phyloP scores from a whole-genome alignment of 2,113 vertebrate species.

The Nothobranchius furzeri region DNA sequence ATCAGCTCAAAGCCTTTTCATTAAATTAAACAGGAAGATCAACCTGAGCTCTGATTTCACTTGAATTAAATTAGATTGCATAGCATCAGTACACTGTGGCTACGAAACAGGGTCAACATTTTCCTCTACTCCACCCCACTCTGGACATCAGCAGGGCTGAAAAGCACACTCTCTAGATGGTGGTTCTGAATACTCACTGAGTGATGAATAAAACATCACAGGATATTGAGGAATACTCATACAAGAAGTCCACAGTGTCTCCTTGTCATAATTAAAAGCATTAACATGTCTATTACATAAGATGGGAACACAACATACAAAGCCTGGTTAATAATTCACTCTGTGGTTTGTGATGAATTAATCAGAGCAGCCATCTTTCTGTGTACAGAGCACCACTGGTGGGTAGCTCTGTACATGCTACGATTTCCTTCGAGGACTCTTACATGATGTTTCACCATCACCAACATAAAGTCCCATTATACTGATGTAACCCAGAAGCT shows the following conservation, averaged over 20 bases:
- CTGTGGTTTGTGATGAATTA: conserved; percentile 67
- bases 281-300: conserved; percentile 68
- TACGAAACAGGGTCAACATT: conserved; percentile 57
- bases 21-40: conserved; percentile 9
- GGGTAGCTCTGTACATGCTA: conserved; percentile 6
- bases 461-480: conserved; percentile 1
- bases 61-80: conserved; percentile 31
- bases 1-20: conserved; percentile 3
- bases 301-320: conserved; percentile 64
- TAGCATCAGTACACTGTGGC: not conserved
- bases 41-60: conserved; percentile 19
- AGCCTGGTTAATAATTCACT: conserved; percentile 69
- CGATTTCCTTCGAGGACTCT: conserved; percentile 13
- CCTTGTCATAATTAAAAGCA: conserved; percentile 60
- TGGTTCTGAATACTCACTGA: conserved; percentile 18
- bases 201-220: conserved; percentile 70
- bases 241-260: conserved; percentile 44
- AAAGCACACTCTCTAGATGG: conserved; percentile 10
- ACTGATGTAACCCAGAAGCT: too few relatives aligned
- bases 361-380: conserved; percentile 43
- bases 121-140: conserved; percentile 49
- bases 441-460: conserved; percentile 13
- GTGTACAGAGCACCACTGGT: not conserved
- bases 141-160: conserved; percentile 36
- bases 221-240: conserved; percentile 42